Percentiles rank a stretch among this genome's conserved stretches.
These are phyloP conservation scores for Porites rus DNA, from an alignment of 92 coral and sea anemone species.

Conservation along the genomic window DNA sequence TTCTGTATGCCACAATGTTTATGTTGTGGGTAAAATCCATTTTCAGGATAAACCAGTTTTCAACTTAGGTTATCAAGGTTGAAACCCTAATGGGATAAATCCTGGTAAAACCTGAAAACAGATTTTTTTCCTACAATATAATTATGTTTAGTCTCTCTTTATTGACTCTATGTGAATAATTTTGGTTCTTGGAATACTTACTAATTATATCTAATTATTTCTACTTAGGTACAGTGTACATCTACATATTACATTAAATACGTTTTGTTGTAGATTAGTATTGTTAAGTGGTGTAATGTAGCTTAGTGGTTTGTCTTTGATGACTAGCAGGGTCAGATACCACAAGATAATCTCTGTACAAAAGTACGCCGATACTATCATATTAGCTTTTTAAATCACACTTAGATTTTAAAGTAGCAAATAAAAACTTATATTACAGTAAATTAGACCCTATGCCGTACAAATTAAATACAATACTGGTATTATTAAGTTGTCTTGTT, in stretches of 20 bases:
- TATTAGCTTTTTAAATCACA: neutral
- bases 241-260: slow-evolving; percentile 5
- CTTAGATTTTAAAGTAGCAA: neutral
- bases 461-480: neutral
- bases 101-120: too few species aligned
- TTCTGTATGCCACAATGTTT: neutral
- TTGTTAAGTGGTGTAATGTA: slow-evolving; percentile 43
- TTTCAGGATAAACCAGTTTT: too few species aligned
- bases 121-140: too few species aligned
- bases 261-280: slow-evolving; percentile 22
- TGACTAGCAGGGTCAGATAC: slow-evolving; percentile 54
- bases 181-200: neutral
- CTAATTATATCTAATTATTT: slow-evolving; percentile 58
- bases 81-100: too few species aligned
- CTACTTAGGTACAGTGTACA: slow-evolving; percentile 65
- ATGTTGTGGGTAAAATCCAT: too few species aligned
- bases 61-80: too few species aligned
- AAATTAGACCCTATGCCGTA: neutral
- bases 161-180: too few species aligned
- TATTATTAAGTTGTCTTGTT: neutral
- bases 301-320: slow-evolving; percentile 18
- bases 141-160: too few species aligned
- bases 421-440: neutral
- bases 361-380: too few species aligned
- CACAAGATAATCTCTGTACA: slow-evolving; percentile 18